Evolutionary conservation across 2,888 invertebrate genomes (phyloP), one percentile per base, ranked within the genome.

Genomic region (Exephanes ischioxanthus): DNA sequence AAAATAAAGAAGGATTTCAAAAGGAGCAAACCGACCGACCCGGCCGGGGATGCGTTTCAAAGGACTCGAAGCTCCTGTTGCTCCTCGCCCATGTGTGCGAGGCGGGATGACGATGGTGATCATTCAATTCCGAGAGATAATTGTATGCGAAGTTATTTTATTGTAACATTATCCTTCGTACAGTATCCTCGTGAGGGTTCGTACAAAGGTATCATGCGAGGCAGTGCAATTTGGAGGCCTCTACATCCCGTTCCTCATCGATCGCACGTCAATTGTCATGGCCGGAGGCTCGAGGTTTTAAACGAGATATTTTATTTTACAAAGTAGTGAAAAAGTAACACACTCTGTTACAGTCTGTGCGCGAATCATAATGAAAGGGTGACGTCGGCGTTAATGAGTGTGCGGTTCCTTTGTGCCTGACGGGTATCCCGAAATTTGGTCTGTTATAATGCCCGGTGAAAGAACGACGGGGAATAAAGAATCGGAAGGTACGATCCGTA

Each of bases 281-380:
- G 2, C 70, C 9, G 9, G 26, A 33, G 70, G 22, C 76, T 33
- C 3, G 6, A 16, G 26, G 67, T 37, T 41, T 68, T 14, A 70
- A 70, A 81, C 37, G 37, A 51, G 45, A 22, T 30, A 16, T 48
- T 48, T 58, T 11, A 41, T n/a, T 19, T 45, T 26, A 58, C 51
- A 68, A 67, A 33, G 67, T 68, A 67, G 19, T 26, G 55, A 76
- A 63, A 70, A 51, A 75, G 51, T 71, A 58, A 41, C 22, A 84
- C 48, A 70, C 70, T 78, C 72, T 78, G 70, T 75, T 79, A 75
- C 73, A 78, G 14, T 67, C 37, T 55, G 70, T 68, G 22, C 41
- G 48, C 16, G 11, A 9, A 19, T 6, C 45, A 72, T 68, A 75
- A 48, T 22, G 30, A 53, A 79, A 71, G 48, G n/a, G 41, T 19